These are phyloP conservation scores for Beroe forskalii DNA, from an alignment of 37 sponge, comb jelly and placozoan species.

Conservation along the genomic window DNA sequence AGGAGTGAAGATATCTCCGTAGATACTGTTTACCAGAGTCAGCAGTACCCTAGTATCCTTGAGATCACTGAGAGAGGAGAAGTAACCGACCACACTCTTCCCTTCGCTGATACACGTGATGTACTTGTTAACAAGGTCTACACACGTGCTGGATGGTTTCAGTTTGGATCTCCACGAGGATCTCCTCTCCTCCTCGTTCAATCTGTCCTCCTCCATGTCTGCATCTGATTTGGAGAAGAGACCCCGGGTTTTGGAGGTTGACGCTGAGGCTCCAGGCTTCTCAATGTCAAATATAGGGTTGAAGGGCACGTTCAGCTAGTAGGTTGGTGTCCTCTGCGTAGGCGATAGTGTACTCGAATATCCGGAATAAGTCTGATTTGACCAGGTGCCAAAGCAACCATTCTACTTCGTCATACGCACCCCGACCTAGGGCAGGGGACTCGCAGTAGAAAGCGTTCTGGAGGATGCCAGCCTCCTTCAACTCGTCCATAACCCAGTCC, in stretches of 20 bases:
- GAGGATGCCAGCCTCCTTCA: slow-evolving; percentile 35
- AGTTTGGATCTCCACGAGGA: slow-evolving; percentile 33
- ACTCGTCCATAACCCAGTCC: slow-evolving; percentile 54
- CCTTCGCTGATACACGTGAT: slow-evolving; percentile 51
- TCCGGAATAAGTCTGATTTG: slow-evolving; percentile 23
- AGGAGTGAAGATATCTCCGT: slow-evolving; percentile 36
- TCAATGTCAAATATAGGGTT: neutral
- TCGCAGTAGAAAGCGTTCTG: slow-evolving; percentile 63
- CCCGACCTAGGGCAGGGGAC: slow-evolving; percentile 52
- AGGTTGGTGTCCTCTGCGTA: slow-evolving; percentile 1
- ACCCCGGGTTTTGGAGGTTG: neutral
- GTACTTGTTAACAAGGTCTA: slow-evolving; percentile 22
- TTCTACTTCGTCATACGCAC: slow-evolving; percentile 37
- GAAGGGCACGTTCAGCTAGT: neutral
- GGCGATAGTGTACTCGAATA: slow-evolving; percentile 55
- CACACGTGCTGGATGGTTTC: slow-evolving; percentile 23
- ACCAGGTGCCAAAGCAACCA: slow-evolving; percentile 62
- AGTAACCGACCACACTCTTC: neutral
- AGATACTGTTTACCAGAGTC: slow-evolving; percentile 40
- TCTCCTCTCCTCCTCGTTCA: neutral
- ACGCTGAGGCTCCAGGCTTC: neutral
- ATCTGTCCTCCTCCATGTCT: neutral
- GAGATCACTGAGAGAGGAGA: slow-evolving; percentile 12
- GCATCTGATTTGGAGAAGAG: slow-evolving; percentile 11
- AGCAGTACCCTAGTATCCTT: slow-evolving; percentile 42